Base-by-base conservation (phyloP, 2,113 vertebrate species). In the Ardeotis arabs region DNA sequence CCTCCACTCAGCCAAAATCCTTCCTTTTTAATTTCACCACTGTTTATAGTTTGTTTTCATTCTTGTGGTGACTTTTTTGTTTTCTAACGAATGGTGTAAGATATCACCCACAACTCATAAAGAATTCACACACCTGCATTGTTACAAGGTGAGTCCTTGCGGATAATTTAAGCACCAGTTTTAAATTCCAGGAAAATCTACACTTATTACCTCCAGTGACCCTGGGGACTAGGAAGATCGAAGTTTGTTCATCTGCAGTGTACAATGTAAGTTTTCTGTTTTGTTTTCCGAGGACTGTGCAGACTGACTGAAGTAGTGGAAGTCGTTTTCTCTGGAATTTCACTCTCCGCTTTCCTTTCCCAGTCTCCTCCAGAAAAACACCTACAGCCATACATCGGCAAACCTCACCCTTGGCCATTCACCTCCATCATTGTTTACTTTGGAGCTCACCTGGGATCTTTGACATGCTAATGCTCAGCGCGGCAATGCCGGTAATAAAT, bases 121-220 rank as follows among this genome's bases (percentile, higher is more conserved):
- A 78, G 94, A 82, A 88, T 82, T 95, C 77, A 29, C 84, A 78
- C 73, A 92, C 80, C 84, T 87, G 89, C 86, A 27, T 56, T 91
- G 92, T 92, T 94, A 50, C 13, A 6, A 52, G 85, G 21, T 72
- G 76, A 47, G 59, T 31, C 83, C 92, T 83, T 67, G 53, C 33
- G 78, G 94, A 24, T 63, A 75, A 67, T 79, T 89, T 82, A 72
- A 91, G 63, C 58, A 60, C 35, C 18, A 6, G 17, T 35, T 86
- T 75, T 68, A 84, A 84, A 96, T 84, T 70, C 76, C 83, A 59
- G 85, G 41, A 13, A 81, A 84, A 84, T 58, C 15, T 2, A 31
- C 18, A 1, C 18, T 35, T 72, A 66, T 69, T 84, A 37, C 10
- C 73, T 78, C 73, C 92, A 89, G 8, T 39, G 77, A 47, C 80